Evolutionary conservation across 2,797 vertebrate species (phyloP).

Genomic region (Netta rufina): DNA sequence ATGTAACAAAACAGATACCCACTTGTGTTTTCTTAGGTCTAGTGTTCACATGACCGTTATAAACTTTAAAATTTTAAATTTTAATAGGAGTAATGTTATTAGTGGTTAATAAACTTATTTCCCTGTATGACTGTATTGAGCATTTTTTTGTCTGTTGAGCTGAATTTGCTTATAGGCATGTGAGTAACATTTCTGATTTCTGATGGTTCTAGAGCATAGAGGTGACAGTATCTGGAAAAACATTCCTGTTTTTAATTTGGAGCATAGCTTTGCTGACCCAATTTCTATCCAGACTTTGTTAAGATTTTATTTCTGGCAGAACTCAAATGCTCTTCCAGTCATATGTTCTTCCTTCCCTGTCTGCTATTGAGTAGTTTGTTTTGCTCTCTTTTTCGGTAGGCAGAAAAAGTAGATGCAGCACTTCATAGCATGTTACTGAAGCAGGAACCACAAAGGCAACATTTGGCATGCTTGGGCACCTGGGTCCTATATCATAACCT

Average conservation of each 20-base stretch:
- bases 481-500: conserved; percentile 99
- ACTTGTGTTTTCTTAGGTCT: neutral
- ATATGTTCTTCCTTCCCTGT: neutral
- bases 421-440: conserved; percentile 96
- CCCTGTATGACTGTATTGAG: neutral
- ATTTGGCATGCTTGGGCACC: conserved; percentile 95
- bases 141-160: neutral
- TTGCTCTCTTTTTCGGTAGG: conserved; percentile 74
- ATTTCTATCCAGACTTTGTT: neutral
- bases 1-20: neutral
- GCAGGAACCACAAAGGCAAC: conserved; percentile 96
- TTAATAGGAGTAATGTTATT: neutral
- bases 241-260: neutral
- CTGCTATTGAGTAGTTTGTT: neutral
- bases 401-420: conserved; percentile 96
- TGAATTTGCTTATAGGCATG: neutral
- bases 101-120: neutral
- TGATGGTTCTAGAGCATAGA: neutral
- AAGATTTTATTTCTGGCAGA: neutral
- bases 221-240: neutral
- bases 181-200: neutral
- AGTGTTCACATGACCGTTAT: neutral
- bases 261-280: neutral
- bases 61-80: neutral
- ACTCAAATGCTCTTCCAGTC: neutral